Conservation (phyloP, 2,113 vertebrate species). For the Nannospalax galili region DNA sequence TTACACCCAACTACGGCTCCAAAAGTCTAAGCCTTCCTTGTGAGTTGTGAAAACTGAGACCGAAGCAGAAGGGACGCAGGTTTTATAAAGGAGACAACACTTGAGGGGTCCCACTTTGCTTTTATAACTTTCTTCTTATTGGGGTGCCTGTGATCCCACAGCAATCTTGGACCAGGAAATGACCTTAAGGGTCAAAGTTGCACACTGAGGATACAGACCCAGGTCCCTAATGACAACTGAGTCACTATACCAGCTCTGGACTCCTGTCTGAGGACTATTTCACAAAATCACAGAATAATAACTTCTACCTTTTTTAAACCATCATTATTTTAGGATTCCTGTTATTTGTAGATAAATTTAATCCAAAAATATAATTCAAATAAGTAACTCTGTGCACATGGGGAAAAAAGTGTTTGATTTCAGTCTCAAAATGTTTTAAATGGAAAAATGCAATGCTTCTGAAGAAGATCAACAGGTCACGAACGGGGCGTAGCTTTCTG, state of each 20-base stretch:
- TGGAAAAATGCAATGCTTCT: background rate
- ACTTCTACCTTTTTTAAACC: background rate
- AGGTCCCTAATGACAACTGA: background rate
- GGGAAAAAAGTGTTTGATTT: background rate
- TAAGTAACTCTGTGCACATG: background rate
- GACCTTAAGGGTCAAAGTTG: background rate
- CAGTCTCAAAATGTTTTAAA: background rate
- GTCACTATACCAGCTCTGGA: background rate
- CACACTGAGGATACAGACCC: background rate
- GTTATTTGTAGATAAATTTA: slow-evolving; percentile 20
- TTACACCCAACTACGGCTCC: background rate
- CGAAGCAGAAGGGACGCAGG: background rate
- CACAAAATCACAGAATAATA: background rate
- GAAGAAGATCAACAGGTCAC: background rate
- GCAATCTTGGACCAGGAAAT: background rate
- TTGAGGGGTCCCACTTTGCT: background rate
- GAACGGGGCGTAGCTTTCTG: background rate
- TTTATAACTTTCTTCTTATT: background rate
- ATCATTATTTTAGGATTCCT: slow-evolving; percentile 26
- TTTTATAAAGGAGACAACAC: background rate
- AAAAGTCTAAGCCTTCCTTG: background rate
- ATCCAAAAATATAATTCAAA: background rate
- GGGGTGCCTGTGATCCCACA: background rate
- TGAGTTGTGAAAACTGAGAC: background rate
- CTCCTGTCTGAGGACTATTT: background rate